phyloP scores from a whole-genome alignment of 2,113 vertebrate species.

The Rhinolophus sinicus region DNA sequence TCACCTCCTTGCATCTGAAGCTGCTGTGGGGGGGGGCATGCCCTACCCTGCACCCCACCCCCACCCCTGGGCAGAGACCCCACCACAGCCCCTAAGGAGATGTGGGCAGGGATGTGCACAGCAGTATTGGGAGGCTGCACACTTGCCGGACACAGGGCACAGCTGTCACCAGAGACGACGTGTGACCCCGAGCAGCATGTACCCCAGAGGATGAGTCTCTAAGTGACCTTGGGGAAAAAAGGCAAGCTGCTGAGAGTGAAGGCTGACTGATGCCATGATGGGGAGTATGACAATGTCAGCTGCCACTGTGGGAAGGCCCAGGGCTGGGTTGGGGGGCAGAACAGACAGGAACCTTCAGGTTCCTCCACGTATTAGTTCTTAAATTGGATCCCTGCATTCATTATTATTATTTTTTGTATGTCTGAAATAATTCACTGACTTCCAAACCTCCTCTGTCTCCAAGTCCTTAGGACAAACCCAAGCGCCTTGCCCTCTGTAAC shows the following conservation, averaged over 20 bases:
- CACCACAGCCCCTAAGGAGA: accelerated
- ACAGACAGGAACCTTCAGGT: accelerated
- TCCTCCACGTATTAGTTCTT: background rate
- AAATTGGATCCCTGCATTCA: background rate
- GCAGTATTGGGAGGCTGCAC: background rate
- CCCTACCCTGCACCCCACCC: too few relatives aligned
- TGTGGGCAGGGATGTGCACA: background rate
- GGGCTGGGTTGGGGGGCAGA: too few relatives aligned
- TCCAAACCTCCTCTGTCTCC: background rate
- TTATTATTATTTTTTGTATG: background rate
- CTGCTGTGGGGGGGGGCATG: accelerated
- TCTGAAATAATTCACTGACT: background rate
- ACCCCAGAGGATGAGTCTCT: too few relatives aligned
- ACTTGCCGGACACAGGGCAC: background rate
- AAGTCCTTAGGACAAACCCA: background rate
- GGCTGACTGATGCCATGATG: accelerated
- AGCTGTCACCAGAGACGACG: background rate
- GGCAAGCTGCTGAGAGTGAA: background rate
- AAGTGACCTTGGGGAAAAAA: background rate
- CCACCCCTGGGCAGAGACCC: background rate
- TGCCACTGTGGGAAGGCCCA: accelerated
- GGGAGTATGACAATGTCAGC: background rate
- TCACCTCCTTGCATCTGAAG: background rate
- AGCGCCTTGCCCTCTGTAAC: background rate
- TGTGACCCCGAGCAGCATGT: accelerated